Evolutionary conservation across 2,888 invertebrate species (phyloP).

Genomic region (Timandra comae): DNA sequence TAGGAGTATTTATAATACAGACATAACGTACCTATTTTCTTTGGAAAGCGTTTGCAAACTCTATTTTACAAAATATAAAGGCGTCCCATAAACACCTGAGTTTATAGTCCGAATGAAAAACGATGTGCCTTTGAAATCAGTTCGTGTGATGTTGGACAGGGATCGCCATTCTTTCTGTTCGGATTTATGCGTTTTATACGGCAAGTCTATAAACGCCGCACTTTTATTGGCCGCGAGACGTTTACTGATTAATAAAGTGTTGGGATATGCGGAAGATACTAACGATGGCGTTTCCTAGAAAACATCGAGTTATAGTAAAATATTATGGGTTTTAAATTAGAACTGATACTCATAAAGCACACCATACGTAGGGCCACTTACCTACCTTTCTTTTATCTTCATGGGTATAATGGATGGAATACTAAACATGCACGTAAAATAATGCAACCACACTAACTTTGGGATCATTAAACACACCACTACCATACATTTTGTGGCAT

Average conservation of each 20-base stretch:
- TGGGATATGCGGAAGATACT: constrained; percentile 62
- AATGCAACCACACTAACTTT: too few relatives aligned
- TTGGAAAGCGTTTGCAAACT: constrained; percentile 7
- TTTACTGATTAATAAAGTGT: constrained; percentile 73
- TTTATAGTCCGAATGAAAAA: constrained; percentile 64
- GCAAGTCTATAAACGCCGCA: constrained; percentile 66
- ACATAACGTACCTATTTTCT: constrained; percentile 11
- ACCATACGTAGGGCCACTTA: too few relatives aligned
- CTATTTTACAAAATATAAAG: constrained; percentile 26
- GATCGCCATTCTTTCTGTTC: constrained; percentile 56
- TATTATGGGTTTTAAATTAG: constrained; percentile 21
- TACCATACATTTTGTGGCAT: too few relatives aligned
- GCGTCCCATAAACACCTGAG: constrained; percentile 61
- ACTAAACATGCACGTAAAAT: too few relatives aligned
- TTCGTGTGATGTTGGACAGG: constrained; percentile 64
- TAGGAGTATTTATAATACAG: constrained; percentile 9
- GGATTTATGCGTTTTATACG: constrained; percentile 68
- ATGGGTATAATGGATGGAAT: too few relatives aligned
- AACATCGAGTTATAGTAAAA: constrained; percentile 23
- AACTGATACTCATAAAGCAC: too few relatives aligned
- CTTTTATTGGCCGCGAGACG: constrained; percentile 69
- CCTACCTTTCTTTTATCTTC: too few relatives aligned
- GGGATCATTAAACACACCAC: too few relatives aligned
- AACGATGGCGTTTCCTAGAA: constrained; percentile 61
- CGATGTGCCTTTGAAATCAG: constrained; percentile 64